Percentiles rank a stretch among this genome's conserved stretches.
phyloP scores from a whole-genome alignment of 2,888 invertebrate genomes.

The Lasioglossum zephyrum region DNA sequence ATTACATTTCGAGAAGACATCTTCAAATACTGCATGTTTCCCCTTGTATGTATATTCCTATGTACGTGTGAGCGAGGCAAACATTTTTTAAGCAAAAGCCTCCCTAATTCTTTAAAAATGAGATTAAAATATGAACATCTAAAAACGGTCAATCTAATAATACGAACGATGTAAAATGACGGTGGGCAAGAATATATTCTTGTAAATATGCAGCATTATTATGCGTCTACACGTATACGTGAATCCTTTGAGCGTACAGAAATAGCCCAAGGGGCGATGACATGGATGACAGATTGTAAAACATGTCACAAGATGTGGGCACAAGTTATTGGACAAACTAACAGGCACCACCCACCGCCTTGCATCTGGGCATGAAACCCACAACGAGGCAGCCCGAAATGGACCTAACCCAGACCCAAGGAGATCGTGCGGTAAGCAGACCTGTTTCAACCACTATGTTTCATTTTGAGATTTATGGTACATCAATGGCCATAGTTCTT shows the following conservation, averaged over 20 bases:
- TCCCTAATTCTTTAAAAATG: background rate
- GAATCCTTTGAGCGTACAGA: background rate
- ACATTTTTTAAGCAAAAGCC: background rate
- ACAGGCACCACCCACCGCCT: background rate
- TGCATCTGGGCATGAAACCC: background rate
- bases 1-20: no score
- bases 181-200: background rate
- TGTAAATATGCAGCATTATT: background rate
- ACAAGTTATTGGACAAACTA: background rate
- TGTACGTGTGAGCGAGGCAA: background rate
- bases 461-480: background rate
- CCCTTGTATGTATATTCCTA: no score
- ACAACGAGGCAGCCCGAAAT: background rate
- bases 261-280: background rate
- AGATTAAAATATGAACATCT: background rate
- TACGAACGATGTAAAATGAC: background rate
- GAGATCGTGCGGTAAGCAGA: background rate
- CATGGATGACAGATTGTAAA: constrained; percentile 3
- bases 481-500: background rate
- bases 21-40: no score
- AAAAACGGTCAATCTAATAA: background rate
- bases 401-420: background rate
- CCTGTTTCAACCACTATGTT: background rate
- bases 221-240: background rate
- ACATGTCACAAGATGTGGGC: background rate